These are phyloP conservation scores for Gortyna flavago DNA, from an alignment of 2,888 invertebrate genomes.

Conservation along the genomic window DNA sequence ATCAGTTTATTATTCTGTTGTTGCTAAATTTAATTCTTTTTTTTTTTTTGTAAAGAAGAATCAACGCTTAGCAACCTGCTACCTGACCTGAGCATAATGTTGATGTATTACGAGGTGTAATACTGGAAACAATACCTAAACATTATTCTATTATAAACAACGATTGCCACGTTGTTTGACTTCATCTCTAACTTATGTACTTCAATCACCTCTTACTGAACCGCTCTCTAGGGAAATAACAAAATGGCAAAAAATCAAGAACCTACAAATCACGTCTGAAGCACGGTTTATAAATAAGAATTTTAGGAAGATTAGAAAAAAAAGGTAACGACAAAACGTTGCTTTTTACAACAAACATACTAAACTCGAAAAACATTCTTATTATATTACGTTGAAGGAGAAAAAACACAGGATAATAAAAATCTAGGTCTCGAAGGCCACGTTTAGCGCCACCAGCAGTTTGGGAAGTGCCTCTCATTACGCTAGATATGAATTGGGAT, in stretches of 20 bases:
- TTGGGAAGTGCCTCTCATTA: conserved; percentile 53
- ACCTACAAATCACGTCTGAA: conserved; percentile 27
- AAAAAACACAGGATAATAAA: conserved; percentile 43
- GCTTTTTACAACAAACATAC: conserved; percentile 59
- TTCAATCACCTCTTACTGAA: conserved; percentile 16
- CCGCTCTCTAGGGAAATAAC: conserved; percentile 23
- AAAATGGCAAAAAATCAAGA: conserved; percentile 23
- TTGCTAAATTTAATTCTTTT: no score
- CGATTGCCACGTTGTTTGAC: neutral
- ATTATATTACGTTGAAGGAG: conserved; percentile 23
- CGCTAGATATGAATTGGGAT: conserved; percentile 41
- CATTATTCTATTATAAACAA: neutral
- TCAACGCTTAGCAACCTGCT: neutral
- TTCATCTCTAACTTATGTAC: conserved; percentile 24
- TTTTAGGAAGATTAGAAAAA: conserved; percentile 52
- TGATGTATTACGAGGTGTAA: neutral
- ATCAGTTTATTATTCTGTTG: no score
- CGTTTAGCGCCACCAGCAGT: conserved; percentile 51
- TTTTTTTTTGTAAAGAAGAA: no score
- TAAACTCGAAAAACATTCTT: conserved; percentile 44
- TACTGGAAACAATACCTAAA: neutral
- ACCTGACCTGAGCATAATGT: neutral
- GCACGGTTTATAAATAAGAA: conserved; percentile 38
- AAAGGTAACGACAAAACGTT: conserved; percentile 49
- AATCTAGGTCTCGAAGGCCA: conserved; percentile 56